A percentile compares a stretch with the other conserved stretches of the same genome.
These are phyloP conservation scores for Protobothrops flavoviridis DNA, from an alignment of 2,113 vertebrate genomes.

Conservation along the genomic window DNA sequence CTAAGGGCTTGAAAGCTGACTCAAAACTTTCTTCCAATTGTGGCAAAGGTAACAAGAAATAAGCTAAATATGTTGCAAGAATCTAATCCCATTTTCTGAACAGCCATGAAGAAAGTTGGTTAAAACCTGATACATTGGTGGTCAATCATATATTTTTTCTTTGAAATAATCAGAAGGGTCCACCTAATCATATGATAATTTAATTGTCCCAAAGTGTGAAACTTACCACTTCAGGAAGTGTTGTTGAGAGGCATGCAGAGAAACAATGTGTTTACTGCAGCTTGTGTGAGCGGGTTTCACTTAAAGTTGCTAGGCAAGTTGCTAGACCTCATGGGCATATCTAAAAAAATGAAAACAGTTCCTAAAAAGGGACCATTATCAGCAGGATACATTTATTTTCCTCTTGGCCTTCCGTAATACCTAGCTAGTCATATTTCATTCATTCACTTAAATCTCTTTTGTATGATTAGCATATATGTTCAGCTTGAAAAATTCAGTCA, in stretches of 20 bases:
- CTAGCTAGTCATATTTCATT: background rate
- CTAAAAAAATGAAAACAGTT: conserved; percentile 2
- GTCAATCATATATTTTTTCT: background rate
- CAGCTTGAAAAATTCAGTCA: background rate
- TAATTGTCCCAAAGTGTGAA: conserved; percentile 12
- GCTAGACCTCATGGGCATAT: conserved; percentile 18
- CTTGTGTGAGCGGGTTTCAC: conserved; percentile 14
- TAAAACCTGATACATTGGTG: background rate
- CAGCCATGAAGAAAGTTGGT: background rate
- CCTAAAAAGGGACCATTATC: background rate
- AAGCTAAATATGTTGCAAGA: background rate
- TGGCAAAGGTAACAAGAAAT: background rate
- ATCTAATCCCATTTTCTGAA: background rate
- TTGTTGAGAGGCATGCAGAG: background rate
- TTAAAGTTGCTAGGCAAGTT: conserved; percentile 20
- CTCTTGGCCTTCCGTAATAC: background rate
- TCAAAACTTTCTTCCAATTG: background rate
- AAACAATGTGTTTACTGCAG: conserved; percentile 9
- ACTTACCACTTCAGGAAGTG: background rate
- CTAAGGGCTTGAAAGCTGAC: background rate
- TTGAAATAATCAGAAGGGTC: background rate
- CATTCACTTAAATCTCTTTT: background rate
- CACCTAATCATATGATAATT: conserved; percentile 25
- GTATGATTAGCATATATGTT: background rate
- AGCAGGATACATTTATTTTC: background rate